Percentiles rank a stretch among this genome's conserved stretches.
Conservation (phyloP, 2,113 vertebrate species). For the Bubo scandiacus region DNA sequence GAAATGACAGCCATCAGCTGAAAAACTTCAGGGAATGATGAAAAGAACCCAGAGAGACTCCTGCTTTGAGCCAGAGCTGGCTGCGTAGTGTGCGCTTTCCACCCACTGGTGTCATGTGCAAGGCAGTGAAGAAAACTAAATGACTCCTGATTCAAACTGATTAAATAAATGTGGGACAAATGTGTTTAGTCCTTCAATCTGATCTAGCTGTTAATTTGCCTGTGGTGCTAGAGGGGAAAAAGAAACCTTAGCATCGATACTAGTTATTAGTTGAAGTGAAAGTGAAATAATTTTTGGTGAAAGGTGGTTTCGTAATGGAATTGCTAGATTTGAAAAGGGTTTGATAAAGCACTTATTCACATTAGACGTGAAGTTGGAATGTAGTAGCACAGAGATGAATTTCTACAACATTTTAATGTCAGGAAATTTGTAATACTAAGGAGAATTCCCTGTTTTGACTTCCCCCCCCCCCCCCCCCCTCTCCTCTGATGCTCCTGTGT, state of each 20-base stretch:
- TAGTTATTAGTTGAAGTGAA: not conserved
- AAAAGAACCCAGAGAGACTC: not conserved
- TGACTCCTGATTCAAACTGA: not conserved
- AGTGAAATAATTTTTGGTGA: not conserved
- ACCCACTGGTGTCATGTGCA: not conserved
- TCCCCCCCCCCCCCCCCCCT: no score
- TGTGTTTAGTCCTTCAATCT: not conserved
- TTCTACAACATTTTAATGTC: not conserved
- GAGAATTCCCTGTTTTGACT: not conserved
- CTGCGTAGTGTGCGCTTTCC: fast-evolving
- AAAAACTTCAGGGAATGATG: not conserved
- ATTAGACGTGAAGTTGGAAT: not conserved
- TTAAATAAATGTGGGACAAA: not conserved
- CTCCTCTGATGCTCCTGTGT: not conserved
- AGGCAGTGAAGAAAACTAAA: not conserved
- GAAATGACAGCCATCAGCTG: not conserved
- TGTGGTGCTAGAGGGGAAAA: not conserved
- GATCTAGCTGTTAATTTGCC: not conserved
- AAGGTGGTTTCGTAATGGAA: not conserved
- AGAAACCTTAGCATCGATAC: not conserved
- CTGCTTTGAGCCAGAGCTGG: not conserved
- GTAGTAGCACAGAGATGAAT: not conserved
- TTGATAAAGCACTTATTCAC: not conserved
- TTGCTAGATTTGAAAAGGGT: not conserved
- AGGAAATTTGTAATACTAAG: not conserved